Evolutionary conservation across 2,113 vertebrate genomes (phyloP).

Genomic region (Cacatua alba): DNA sequence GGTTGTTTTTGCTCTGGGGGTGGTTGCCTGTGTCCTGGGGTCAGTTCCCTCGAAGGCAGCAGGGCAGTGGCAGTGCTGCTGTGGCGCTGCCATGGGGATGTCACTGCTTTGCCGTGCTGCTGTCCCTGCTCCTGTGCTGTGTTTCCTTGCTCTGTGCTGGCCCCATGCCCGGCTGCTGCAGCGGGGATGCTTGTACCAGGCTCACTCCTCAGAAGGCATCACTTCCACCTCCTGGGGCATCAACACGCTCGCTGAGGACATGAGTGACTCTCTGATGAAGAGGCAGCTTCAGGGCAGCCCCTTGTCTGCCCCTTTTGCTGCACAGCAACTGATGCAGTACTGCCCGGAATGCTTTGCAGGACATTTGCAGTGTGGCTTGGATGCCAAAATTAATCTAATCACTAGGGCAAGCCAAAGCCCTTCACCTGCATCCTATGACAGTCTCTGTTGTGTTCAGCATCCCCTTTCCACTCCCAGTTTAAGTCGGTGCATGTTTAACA

Average conservation of each 20-base stretch:
- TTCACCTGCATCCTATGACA: rapidly evolving
- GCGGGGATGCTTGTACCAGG: rapidly evolving
- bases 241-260: rapidly evolving
- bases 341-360: background rate
- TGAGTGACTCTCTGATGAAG: background rate
- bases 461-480: background rate
- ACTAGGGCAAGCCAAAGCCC: background rate
- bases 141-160: background rate
- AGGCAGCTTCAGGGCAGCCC: background rate
- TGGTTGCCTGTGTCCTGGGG: background rate
- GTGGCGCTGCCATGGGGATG: background rate
- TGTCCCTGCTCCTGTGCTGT: background rate
- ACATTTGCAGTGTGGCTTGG: background rate
- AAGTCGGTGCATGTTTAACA: rapidly evolving
- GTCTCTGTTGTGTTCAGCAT: rapidly evolving
- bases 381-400: background rate
- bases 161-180: background rate
- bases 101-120: background rate
- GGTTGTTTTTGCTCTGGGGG: background rate
- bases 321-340: background rate
- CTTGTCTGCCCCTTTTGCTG: background rate
- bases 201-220: background rate
- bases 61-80: background rate
- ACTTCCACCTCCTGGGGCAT: background rate
- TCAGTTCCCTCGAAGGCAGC: background rate